Conservation (phyloP, 2,888 invertebrate genomes). For the Lochmaea capreae region DNA sequence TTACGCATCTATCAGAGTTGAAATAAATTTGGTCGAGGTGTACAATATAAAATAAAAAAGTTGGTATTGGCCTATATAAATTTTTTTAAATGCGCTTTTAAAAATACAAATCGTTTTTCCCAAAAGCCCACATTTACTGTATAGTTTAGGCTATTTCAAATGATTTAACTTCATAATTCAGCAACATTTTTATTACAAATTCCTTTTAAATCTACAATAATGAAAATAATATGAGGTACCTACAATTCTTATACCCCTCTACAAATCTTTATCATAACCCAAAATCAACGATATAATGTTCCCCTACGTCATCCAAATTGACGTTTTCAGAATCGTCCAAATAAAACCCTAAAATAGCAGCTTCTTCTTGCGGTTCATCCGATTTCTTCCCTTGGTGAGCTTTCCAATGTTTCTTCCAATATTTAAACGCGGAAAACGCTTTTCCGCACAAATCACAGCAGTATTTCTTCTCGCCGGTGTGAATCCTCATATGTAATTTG, state of each 20-base stretch:
- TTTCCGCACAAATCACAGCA: conserved; percentile 58
- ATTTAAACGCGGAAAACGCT: conserved; percentile 53
- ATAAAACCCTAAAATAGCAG: not conserved
- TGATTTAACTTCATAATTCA: no score
- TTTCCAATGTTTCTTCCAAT: conserved; percentile 52
- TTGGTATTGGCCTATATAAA: no score
- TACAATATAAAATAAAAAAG: no score
- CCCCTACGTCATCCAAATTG: not conserved
- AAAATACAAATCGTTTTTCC: no score
- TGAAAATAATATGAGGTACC: no score
- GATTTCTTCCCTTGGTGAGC: conserved; percentile 35
- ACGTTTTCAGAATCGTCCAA: conserved; percentile 5
- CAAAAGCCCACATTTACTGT: no score
- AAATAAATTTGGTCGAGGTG: no score
- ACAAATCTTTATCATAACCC: not conserved
- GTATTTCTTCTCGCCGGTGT: conserved; percentile 57
- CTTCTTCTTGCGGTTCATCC: not conserved
- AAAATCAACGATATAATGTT: conserved; percentile 25
- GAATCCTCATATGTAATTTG: conserved; percentile 58
- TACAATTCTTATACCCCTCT: not conserved
- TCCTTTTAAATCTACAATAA: no score
- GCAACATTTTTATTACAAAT: no score
- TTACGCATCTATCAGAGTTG: no score
- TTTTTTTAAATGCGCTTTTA: no score
- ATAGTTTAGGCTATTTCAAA: no score